Evolutionary conservation across 64 coral and sea anemone genomes (phyloP).

Genomic region (Montipora cactus): DNA sequence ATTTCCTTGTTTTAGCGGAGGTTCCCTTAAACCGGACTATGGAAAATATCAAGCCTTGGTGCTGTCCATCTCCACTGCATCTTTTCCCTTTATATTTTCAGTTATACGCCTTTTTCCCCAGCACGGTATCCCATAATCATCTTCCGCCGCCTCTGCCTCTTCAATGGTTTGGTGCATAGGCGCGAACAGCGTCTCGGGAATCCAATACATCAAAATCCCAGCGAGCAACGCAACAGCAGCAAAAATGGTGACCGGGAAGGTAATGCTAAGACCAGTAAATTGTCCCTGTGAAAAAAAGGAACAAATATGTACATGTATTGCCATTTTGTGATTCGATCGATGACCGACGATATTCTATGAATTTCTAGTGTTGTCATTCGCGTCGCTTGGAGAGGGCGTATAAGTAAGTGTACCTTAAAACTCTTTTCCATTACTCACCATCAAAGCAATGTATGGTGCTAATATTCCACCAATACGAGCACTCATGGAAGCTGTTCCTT

Average conservation of each 20-base stretch:
- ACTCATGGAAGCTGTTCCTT: constrained; percentile 60
- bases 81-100: background rate
- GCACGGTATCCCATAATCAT: constrained; percentile 67
- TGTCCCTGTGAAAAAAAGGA: constrained; percentile 31
- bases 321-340: too few relatives aligned
- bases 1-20: too few relatives aligned
- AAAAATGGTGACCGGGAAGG: constrained; percentile 39
- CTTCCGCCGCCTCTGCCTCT: constrained; percentile 47
- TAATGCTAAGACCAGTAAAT: constrained; percentile 55
- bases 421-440: constrained; percentile 15
- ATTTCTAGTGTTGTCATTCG: too few relatives aligned
- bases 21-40: too few relatives aligned
- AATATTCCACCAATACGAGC: constrained; percentile 67
- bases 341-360: too few relatives aligned
- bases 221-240: constrained; percentile 34
- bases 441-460: constrained; percentile 58
- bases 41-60: background rate
- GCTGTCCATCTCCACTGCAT: background rate
- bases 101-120: constrained; percentile 2
- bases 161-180: constrained; percentile 68
- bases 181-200: constrained; percentile 66
- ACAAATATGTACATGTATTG: too few relatives aligned
- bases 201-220: constrained; percentile 66
- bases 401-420: too few relatives aligned
- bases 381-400: too few relatives aligned